phyloP scores from a whole-genome alignment of 2,113 vertebrate species.

The Coreoperca whiteheadi region DNA sequence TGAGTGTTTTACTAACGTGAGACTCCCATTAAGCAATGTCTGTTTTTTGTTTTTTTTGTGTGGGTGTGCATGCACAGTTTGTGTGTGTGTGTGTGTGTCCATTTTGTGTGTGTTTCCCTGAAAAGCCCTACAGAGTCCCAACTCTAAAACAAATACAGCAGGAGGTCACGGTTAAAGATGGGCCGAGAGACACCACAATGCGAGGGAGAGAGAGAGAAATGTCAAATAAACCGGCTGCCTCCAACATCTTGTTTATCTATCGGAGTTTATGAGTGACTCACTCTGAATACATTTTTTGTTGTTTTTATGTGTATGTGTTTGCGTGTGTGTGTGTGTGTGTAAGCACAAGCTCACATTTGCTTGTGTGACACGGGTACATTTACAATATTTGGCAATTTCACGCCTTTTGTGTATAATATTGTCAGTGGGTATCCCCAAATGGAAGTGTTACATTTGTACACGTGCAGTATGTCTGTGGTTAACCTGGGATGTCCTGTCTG shows the following conservation, averaged over 20 bases:
- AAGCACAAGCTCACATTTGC: constrained; percentile 31
- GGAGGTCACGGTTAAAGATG: constrained; percentile 46
- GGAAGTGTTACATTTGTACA: constrained; percentile 32
- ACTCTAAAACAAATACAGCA: constrained; percentile 60
- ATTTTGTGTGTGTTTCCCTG: constrained; percentile 43
- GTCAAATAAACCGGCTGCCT: constrained; percentile 66
- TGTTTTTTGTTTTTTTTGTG: constrained; percentile 11
- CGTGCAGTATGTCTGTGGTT: constrained; percentile 64
- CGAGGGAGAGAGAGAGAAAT: constrained; percentile 23
- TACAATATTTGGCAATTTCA: constrained; percentile 39
- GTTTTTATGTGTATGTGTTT: constrained; percentile 11
- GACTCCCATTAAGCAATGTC: constrained; percentile 46
- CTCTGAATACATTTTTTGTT: constrained; percentile 25
- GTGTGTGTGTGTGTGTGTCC: constrained; percentile 12
- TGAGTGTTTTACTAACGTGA: constrained; percentile 34
- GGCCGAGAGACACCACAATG: constrained; percentile 47
- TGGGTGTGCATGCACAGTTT: not conserved
- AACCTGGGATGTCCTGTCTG: constrained; percentile 61
- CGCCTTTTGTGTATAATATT: constrained; percentile 48
- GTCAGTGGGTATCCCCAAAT: constrained; percentile 45
- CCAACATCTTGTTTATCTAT: constrained; percentile 66
- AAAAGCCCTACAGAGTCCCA: constrained; percentile 25
- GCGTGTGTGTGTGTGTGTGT: constrained; percentile 1
- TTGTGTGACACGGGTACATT: constrained; percentile 33
- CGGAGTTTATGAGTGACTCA: constrained; percentile 62